Percentiles rank a stretch among this genome's conserved stretches.
phyloP scores from a whole-genome alignment of 2,113 vertebrate genomes.

The Monopterus albus region DNA sequence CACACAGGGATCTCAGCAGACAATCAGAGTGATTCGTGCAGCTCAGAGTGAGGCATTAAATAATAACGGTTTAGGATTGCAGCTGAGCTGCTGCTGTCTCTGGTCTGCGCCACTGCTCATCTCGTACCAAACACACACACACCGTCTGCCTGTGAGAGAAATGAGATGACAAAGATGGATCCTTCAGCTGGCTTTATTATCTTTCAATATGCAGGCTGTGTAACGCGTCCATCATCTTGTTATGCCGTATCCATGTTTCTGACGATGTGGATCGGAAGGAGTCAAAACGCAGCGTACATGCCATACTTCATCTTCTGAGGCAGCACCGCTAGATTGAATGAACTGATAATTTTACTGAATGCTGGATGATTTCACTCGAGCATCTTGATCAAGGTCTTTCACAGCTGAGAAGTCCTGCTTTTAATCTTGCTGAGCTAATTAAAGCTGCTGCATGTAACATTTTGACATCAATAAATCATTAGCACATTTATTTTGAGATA shows the following conservation, averaged over 20 bases:
- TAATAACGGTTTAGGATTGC: slow-evolving; percentile 40
- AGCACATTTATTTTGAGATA: slow-evolving; percentile 51
- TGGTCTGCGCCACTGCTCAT: slow-evolving; percentile 10
- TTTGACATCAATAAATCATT: slow-evolving; percentile 56
- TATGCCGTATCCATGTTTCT: slow-evolving; percentile 53
- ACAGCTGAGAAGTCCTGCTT: slow-evolving; percentile 56
- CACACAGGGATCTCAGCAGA: slow-evolving; percentile 30
- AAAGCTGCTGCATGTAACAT: slow-evolving; percentile 39
- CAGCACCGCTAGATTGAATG: slow-evolving; percentile 32
- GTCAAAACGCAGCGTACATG: slow-evolving; percentile 44
- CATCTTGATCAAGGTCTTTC: slow-evolving; percentile 47
- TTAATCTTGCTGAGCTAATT: slow-evolving; percentile 59
- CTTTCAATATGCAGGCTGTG: slow-evolving; percentile 57
- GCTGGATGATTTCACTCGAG: slow-evolving; percentile 54
- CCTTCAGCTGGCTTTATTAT: slow-evolving; percentile 59
- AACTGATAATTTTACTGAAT: slow-evolving; percentile 59
- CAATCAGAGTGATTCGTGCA: slow-evolving; percentile 43
- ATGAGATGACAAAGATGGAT: slow-evolving; percentile 56
- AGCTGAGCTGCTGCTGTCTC: slow-evolving; percentile 35
- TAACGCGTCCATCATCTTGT: slow-evolving; percentile 63
- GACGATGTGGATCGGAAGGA: slow-evolving; percentile 40
- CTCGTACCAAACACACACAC: slow-evolving; percentile 16
- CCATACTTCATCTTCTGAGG: slow-evolving; percentile 49
- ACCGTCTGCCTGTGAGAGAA: slow-evolving; percentile 4
- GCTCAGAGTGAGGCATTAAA: slow-evolving; percentile 48